These are phyloP conservation scores for Heliconius cydno DNA, from an alignment of 2,888 invertebrate genomes.

Conservation along the genomic window DNA sequence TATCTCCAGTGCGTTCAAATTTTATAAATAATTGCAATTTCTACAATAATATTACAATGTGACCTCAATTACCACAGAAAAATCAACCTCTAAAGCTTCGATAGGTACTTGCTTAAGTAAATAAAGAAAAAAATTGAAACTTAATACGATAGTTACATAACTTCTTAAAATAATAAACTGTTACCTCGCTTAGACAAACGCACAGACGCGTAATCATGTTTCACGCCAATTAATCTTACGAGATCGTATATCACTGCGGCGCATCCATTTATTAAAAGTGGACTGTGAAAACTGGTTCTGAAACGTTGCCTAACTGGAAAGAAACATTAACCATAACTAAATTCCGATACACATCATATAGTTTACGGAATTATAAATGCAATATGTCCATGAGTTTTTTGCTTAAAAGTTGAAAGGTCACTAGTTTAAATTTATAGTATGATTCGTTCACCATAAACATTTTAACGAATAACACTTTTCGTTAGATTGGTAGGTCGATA, in stretches of 20 bases:
- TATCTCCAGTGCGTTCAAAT: not conserved
- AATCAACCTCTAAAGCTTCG: not conserved
- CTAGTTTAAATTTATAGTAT: not conserved
- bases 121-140: not conserved
- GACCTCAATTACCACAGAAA: not conserved
- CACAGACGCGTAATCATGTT: conserved; percentile 54
- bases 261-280: conserved; percentile 43
- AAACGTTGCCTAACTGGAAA: conserved; percentile 37
- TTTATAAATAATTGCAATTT: not conserved
- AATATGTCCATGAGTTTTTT: conserved; percentile 34
- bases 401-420: conserved; percentile 24
- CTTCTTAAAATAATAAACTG: not conserved
- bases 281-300: conserved; percentile 45
- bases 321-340: conserved; percentile 33
- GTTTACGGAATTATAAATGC: conserved; percentile 31
- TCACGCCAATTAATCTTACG: conserved; percentile 54
- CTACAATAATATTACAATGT: not conserved
- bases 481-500: not conserved
- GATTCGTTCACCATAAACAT: conserved; percentile 9
- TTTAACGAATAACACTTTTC: not conserved
- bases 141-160: conserved; percentile 18
- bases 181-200: conserved; percentile 44
- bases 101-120: not conserved
- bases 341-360: conserved; percentile 32
- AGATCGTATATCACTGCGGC: conserved; percentile 43